phyloP scores from a whole-genome alignment of 2,797 vertebrate species.

The Melanotaenia boesemani region DNA sequence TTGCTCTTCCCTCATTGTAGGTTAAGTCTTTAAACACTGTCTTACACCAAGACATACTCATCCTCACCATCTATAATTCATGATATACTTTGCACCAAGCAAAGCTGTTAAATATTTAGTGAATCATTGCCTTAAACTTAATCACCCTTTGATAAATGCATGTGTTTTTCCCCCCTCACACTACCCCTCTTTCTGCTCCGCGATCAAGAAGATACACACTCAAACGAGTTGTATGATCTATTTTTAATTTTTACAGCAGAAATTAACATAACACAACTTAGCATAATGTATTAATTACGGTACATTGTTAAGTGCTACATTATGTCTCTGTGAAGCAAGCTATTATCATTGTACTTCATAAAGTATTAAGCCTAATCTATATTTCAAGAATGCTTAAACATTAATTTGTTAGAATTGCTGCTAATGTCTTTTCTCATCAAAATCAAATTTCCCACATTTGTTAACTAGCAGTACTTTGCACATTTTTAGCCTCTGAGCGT shows the following conservation, averaged over 20 bases:
- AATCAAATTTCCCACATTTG: slow-evolving; percentile 63
- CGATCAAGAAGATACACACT: slow-evolving; percentile 77
- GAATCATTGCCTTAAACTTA: slow-evolving; percentile 88
- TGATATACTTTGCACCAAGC: slow-evolving; percentile 89
- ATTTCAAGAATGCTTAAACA: slow-evolving; percentile 83
- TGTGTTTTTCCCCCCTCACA: slow-evolving; percentile 67
- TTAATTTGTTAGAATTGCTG: slow-evolving; percentile 77
- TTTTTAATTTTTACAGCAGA: slow-evolving; percentile 82
- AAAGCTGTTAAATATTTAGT: slow-evolving; percentile 92
- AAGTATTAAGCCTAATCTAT: slow-evolving; percentile 83
- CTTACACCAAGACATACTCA: slow-evolving; percentile 86
- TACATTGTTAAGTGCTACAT: slow-evolving; percentile 80
- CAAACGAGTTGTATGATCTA: slow-evolving; percentile 78
- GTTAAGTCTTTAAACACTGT: slow-evolving; percentile 89
- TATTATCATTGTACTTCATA: slow-evolving; percentile 83
- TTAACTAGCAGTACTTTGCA: slow-evolving; percentile 53
- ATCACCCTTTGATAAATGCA: slow-evolving; percentile 86
- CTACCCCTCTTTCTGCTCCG: slow-evolving; percentile 64
- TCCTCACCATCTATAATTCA: slow-evolving; percentile 87
- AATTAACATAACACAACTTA: slow-evolving; percentile 84
- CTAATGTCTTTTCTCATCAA: slow-evolving; percentile 72
- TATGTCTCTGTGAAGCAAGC: slow-evolving; percentile 79
- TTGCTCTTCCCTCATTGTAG: slow-evolving; percentile 87
- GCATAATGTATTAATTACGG: slow-evolving; percentile 84
- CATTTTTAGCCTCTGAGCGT: slow-evolving; percentile 1